phyloP scores from a whole-genome alignment of 2,888 invertebrate genomes.

The Diarsia rubi region DNA sequence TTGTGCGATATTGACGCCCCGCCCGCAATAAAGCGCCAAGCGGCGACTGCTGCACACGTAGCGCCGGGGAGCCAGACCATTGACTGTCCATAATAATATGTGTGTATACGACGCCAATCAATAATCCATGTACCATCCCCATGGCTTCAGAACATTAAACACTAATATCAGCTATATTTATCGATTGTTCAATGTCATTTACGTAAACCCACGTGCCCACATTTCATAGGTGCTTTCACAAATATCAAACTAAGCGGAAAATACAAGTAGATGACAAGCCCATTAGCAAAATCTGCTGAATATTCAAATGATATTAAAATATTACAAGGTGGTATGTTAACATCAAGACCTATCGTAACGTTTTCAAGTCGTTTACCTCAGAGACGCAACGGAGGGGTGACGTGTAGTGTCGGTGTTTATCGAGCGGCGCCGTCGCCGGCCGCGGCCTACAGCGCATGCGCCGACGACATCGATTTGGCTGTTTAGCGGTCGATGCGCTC shows the following conservation, averaged over 20 bases:
- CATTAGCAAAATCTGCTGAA: conserved; percentile 37
- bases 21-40: not conserved
- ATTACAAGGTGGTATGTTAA: conserved; percentile 63
- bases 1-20: conserved; percentile 4
- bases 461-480: conserved; percentile 73
- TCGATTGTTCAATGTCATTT: conserved; percentile 26
- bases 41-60: conserved; percentile 1
- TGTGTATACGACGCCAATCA: conserved; percentile 14
- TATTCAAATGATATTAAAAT: conserved; percentile 56
- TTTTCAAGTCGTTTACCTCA: conserved; percentile 85
- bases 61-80: not conserved
- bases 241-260: conserved; percentile 27
- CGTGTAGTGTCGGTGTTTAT: conserved; percentile 78
- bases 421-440: conserved; percentile 70
- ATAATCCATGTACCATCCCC: conserved; percentile 19
- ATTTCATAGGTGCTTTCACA: conserved; percentile 25
- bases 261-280: conserved; percentile 25
- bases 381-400: conserved; percentile 79
- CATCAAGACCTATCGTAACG: conserved; percentile 87
- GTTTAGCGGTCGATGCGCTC: conserved; percentile 71
- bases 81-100: not conserved
- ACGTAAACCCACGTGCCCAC: conserved; percentile 23
- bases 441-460: conserved; percentile 75
- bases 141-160: conserved; percentile 20
- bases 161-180: conserved; percentile 23